A percentile compares a stretch with the other conserved stretches of the same genome.
Conservation (phyloP, 2,113 vertebrate species). For the Oreotrochilus melanogaster region DNA sequence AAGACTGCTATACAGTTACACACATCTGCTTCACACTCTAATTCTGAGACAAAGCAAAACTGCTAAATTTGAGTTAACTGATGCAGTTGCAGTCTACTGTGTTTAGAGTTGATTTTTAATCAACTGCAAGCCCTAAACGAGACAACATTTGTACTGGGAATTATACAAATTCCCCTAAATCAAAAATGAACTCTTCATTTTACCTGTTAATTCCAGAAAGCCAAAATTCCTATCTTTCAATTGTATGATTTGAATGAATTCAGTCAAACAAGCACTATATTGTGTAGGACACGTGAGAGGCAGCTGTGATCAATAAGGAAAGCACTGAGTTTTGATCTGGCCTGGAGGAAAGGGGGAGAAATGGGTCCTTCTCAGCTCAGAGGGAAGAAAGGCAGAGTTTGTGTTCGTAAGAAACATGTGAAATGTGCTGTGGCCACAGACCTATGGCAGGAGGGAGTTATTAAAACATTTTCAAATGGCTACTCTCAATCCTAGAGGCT, state of each 20-base stretch:
- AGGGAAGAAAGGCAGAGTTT: conserved; percentile 85
- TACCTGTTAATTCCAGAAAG: conserved; percentile 75
- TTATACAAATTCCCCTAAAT: conserved; percentile 34
- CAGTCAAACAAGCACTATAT: conserved; percentile 74
- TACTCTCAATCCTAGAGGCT: background rate
- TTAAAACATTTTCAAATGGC: background rate
- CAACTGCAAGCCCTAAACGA: conserved; percentile 61
- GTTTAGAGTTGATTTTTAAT: conserved; percentile 74
- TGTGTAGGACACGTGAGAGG: conserved; percentile 83
- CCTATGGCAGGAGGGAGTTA: conserved; percentile 83
- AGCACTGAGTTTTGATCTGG: conserved; percentile 79
- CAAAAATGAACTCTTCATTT: conserved; percentile 76
- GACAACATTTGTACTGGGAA: conserved; percentile 49
- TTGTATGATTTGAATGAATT: conserved; percentile 65
- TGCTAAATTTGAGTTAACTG: conserved; percentile 62
- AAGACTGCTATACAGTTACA: conserved; percentile 7
- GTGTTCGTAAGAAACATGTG: conserved; percentile 79
- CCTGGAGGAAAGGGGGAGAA: conserved; percentile 80
- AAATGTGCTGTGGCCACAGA: conserved; percentile 82
- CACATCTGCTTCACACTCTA: conserved; percentile 58
- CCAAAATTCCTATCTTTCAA: conserved; percentile 60
- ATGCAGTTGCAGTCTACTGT: conserved; percentile 17
- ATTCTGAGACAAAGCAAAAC: conserved; percentile 73
- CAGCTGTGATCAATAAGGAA: conserved; percentile 83
- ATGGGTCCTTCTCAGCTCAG: conserved; percentile 74